phyloP scores from a whole-genome alignment of 1,140 invertebrate genomes.

The Sinella curviseta region DNA sequence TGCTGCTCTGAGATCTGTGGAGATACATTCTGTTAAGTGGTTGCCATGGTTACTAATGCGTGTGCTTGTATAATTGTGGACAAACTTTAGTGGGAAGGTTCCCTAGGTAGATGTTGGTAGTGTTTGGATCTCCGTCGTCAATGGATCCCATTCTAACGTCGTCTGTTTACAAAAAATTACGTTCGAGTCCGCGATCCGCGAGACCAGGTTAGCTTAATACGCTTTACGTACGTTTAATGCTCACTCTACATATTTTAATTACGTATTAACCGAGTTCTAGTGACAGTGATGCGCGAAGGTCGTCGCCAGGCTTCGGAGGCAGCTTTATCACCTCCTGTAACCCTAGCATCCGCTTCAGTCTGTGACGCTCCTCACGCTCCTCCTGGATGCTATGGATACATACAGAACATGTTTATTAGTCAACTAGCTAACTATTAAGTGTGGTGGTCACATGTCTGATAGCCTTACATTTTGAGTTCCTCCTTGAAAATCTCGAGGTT shows the following conservation, averaged over 20 bases:
- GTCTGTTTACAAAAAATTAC: conserved; percentile 39
- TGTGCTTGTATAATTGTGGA: too few relatives aligned
- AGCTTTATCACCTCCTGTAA: conserved; percentile 51
- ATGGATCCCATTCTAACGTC: conserved; percentile 51
- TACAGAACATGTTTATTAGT: conserved; percentile 26
- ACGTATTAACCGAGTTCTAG: conserved; percentile 50
- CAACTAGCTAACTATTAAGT: conserved; percentile 7
- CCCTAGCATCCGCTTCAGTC: conserved; percentile 60
- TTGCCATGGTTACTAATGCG: too few relatives aligned
- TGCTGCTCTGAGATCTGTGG: conserved; percentile 90
- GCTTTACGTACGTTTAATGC: too few relatives aligned
- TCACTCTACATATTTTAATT: not conserved
- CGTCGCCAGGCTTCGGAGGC: conserved; percentile 51
- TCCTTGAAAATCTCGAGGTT: conserved; percentile 97
- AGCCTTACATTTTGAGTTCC: conserved; percentile 76
- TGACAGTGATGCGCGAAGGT: conserved; percentile 47
- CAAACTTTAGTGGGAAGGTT: conserved; percentile 96
- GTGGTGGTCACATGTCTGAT: not conserved
- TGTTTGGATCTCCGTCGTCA: conserved; percentile 81
- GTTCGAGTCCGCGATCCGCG: not conserved
- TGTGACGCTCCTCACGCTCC: conserved; percentile 91
- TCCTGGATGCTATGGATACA: conserved; percentile 79
- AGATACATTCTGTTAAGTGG: too few relatives aligned
- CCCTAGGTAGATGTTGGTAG: conserved; percentile 96
- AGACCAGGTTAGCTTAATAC: not conserved